Evolutionary conservation across 2,113 vertebrate genomes (phyloP).

Genomic region (Alectura lathami): DNA sequence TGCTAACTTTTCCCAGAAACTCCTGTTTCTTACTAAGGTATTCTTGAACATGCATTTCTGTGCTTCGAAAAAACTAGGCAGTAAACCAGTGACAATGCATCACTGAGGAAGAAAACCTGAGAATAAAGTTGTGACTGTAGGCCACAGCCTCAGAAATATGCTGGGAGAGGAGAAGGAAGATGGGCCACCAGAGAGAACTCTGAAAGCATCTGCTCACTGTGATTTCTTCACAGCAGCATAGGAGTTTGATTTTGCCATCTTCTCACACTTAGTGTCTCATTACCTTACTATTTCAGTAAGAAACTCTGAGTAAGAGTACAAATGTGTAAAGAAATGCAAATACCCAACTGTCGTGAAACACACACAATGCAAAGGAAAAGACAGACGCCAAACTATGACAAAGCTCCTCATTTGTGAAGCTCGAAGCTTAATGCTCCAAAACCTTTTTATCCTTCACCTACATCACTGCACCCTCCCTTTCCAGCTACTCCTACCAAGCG

Average conservation of each 20-base stretch:
- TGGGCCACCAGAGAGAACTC: neutral
- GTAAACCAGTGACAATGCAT: neutral
- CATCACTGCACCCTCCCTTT: neutral
- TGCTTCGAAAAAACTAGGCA: neutral
- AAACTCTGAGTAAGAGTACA: neutral
- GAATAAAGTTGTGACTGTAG: neutral
- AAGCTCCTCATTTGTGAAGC: neutral
- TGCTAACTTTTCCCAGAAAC: neutral
- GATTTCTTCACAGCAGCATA: neutral
- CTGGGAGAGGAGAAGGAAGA: neutral
- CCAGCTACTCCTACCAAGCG: neutral
- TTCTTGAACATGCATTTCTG: neutral
- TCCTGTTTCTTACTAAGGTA: neutral
- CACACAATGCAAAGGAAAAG: neutral
- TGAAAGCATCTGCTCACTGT: neutral
- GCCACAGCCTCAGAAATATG: neutral
- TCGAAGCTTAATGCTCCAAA: neutral
- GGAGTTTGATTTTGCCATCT: neutral
- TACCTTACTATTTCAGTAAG: neutral
- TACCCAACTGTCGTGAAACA: neutral
- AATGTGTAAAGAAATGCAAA: neutral
- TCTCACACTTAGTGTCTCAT: neutral
- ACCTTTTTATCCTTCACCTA: conserved; percentile 11
- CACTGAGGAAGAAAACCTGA: neutral
- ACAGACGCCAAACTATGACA: neutral